Evolutionary conservation across 2,797 vertebrate genomes (phyloP).

Genomic region (Macrochelys suwanniensis): DNA sequence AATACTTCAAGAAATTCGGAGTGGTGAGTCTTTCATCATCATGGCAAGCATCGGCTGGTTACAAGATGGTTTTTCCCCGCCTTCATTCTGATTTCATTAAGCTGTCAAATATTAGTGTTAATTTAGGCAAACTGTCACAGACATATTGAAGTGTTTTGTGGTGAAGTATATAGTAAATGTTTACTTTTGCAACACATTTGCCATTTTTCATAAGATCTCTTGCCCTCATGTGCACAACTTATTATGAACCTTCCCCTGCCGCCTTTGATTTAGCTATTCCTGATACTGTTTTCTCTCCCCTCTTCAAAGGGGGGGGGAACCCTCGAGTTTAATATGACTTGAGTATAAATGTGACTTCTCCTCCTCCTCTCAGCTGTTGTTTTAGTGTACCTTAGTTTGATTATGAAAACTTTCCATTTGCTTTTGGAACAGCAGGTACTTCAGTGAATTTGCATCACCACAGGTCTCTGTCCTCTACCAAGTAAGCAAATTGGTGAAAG

Average conservation of each 20-base stretch:
- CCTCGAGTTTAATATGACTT: neutral
- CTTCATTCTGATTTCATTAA: slow-evolving; percentile 13
- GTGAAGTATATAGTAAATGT: neutral
- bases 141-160: neutral
- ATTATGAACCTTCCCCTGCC: neutral
- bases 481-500: neutral
- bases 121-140: slow-evolving; percentile 40
- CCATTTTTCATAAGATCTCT: neutral
- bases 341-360: neutral
- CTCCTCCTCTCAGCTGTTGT: neutral
- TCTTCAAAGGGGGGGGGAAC: neutral
- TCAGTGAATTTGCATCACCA: neutral
- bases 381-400: neutral
- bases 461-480: rapidly evolving
- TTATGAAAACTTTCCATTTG: neutral
- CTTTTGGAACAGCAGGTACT: neutral
- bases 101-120: slow-evolving; percentile 27
- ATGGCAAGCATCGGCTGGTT: neutral
- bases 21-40: slow-evolving; percentile 90
- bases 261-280: neutral
- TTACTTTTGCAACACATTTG: neutral
- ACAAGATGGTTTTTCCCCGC: neutral
- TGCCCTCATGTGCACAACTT: neutral
- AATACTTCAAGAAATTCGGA: slow-evolving; percentile 99
- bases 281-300: neutral